Evolutionary conservation across 2,888 invertebrate species (phyloP).

Genomic region (Heterodera filipjevi): DNA sequence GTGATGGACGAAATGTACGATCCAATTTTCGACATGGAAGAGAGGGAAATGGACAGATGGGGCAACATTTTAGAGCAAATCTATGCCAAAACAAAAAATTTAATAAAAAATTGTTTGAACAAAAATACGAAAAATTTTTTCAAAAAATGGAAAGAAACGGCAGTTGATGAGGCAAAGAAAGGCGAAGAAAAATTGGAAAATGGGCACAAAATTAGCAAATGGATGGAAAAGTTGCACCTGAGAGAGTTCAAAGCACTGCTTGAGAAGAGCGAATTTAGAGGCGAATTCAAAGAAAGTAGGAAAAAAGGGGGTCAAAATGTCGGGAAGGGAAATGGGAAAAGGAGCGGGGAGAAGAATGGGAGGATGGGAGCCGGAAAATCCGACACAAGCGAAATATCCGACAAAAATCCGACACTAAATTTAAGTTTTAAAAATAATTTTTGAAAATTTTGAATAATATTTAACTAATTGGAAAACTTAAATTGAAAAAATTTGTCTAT

Average conservation of each 20-base stretch:
- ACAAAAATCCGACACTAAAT: too few relatives aligned
- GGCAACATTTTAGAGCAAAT: neutral
- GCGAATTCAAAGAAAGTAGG: neutral
- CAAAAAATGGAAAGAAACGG: conserved; percentile 10
- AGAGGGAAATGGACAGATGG: neutral
- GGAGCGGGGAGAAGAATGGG: too few relatives aligned
- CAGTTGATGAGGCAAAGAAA: neutral
- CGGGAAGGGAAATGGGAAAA: neutral
- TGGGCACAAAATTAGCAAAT: neutral
- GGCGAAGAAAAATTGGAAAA: neutral
- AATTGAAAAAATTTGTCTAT: too few relatives aligned
- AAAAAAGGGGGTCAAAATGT: too few relatives aligned
- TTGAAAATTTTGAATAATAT: too few relatives aligned
- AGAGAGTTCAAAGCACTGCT: neutral
- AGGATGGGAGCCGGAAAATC: too few relatives aligned
- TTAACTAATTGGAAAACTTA: too few relatives aligned
- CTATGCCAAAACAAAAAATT: neutral
- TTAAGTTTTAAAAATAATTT: too few relatives aligned
- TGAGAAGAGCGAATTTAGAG: neutral
- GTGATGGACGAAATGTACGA: neutral
- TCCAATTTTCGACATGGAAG: neutral
- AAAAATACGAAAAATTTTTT: neutral
- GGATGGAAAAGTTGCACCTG: neutral
- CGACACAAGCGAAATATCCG: too few relatives aligned
- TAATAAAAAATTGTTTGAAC: neutral